Evolutionary conservation across 2,113 vertebrate species (phyloP).

Genomic region (Uropsilus gracilis): DNA sequence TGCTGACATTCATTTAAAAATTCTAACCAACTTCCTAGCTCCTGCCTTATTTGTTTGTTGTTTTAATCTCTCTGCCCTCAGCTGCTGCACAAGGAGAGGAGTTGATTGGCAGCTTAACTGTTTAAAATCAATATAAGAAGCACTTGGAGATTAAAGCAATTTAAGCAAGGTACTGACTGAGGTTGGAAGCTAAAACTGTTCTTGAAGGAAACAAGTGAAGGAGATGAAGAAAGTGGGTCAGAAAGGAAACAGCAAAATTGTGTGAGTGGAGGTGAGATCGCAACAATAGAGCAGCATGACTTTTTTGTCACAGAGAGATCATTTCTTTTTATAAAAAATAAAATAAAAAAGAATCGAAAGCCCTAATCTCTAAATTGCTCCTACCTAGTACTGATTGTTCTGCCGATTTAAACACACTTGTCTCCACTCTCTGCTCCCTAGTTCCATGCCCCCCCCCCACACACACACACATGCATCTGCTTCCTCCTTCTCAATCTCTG

Average conservation of each 20-base stretch:
- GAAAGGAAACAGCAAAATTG: slow-evolving; percentile 61
- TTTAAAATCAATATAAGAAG: slow-evolving; percentile 86
- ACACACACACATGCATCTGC: neutral
- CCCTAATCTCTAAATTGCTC: slow-evolving; percentile 68
- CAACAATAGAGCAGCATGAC: slow-evolving; percentile 75
- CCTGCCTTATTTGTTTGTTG: slow-evolving; percentile 85
- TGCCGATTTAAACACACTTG: neutral
- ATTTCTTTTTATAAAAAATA: slow-evolving; percentile 80
- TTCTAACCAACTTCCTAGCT: slow-evolving; percentile 66
- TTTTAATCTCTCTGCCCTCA: slow-evolving; percentile 84
- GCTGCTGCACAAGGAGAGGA: slow-evolving; percentile 72
- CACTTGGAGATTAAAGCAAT: slow-evolving; percentile 83
- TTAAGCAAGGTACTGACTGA: slow-evolving; percentile 85
- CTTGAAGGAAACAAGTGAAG: slow-evolving; percentile 83
- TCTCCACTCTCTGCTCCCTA: neutral
- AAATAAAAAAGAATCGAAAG: slow-evolving; percentile 18
- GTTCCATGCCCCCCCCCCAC: neutral
- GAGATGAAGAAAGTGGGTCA: slow-evolving; percentile 86
- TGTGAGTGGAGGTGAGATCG: slow-evolving; percentile 76
- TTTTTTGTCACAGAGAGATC: slow-evolving; percentile 83
- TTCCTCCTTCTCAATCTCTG: slow-evolving; percentile 58
- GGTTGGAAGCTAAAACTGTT: slow-evolving; percentile 85
- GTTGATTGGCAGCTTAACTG: slow-evolving; percentile 86
- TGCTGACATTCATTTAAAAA: slow-evolving; percentile 42
- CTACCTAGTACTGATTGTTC: slow-evolving; percentile 16